Percentiles rank a stretch among this genome's conserved stretches.
phyloP scores from a whole-genome alignment of 2,113 vertebrate genomes.

The Stigmatopora nigra region DNA sequence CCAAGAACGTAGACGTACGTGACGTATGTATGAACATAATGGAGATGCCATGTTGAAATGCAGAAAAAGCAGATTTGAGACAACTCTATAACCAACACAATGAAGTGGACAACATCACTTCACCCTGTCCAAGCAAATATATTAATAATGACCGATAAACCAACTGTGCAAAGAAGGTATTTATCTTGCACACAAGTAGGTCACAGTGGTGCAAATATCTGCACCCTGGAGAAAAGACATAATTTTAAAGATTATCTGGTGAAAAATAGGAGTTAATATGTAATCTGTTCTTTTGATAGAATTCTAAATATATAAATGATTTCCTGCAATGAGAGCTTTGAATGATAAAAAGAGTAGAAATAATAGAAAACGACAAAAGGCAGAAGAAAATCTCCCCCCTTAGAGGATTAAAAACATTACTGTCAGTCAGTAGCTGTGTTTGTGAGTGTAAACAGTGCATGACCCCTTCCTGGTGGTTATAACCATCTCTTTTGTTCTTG shows the following conservation, averaged over 20 bases:
- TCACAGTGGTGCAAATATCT: conserved; percentile 54
- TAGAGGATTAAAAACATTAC: conserved; percentile 55
- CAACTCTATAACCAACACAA: not conserved
- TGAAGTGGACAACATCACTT: too few relatives aligned
- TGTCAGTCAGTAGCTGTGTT: conserved; percentile 68
- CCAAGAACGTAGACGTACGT: not conserved
- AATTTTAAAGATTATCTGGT: conserved; percentile 64
- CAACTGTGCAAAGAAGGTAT: conserved; percentile 33
- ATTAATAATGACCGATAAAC: not conserved
- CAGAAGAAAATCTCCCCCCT: conserved; percentile 38
- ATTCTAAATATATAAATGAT: conserved; percentile 65
- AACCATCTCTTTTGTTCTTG: conserved; percentile 62
- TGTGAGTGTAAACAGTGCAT: conserved; percentile 70
- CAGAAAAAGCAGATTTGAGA: not conserved
- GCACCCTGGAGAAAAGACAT: conserved; percentile 59
- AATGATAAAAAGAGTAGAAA: conserved; percentile 62
- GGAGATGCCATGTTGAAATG: not conserved
- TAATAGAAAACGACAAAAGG: conserved; percentile 52
- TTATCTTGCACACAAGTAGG: conserved; percentile 51
- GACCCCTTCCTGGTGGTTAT: conserved; percentile 57
- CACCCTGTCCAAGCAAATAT: not conserved
- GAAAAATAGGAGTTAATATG: conserved; percentile 67
- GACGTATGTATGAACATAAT: not conserved
- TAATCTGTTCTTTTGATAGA: conserved; percentile 51
- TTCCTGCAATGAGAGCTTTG: conserved; percentile 55